Percentiles rank a stretch among this genome's conserved stretches.
Conservation (phyloP, 2,113 vertebrate genomes). For the Ictalurus punctatus region DNA sequence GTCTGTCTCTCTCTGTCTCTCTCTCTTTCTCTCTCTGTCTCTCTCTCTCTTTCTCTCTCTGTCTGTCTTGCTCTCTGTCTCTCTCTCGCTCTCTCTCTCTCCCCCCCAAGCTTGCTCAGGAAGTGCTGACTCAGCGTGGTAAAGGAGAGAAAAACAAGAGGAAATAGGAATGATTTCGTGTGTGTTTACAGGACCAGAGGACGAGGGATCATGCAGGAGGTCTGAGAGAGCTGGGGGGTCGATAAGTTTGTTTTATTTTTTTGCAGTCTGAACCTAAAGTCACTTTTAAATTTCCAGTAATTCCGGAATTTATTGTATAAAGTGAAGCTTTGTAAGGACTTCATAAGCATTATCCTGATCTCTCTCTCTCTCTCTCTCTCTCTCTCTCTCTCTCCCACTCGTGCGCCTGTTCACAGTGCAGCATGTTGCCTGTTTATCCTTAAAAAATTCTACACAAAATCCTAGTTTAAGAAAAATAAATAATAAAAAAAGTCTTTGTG, state of each 20-base stretch:
- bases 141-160: not conserved
- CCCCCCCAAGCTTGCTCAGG: not conserved
- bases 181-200: conserved; percentile 29
- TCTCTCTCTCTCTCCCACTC: too few species aligned
- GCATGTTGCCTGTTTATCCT: not conserved
- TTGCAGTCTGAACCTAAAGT: not conserved
- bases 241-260: not conserved
- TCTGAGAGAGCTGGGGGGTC: not conserved
- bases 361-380: not conserved
- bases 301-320: too few species aligned
- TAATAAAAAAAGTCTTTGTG: too few species aligned
- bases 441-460: not conserved
- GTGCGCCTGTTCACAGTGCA: not conserved
- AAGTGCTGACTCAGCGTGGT: conserved; percentile 26
- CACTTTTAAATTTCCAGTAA: not conserved
- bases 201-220: not conserved
- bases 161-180: not conserved
- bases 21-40: not conserved
- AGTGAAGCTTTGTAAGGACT: not conserved
- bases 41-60: not conserved
- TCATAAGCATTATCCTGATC: not conserved
- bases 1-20: not conserved
- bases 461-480: too few species aligned
- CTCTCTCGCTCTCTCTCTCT: not conserved
- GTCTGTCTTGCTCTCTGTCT: not conserved